phyloP scores from a whole-genome alignment of 2,797 vertebrate genomes.

The Merluccius polli region DNA sequence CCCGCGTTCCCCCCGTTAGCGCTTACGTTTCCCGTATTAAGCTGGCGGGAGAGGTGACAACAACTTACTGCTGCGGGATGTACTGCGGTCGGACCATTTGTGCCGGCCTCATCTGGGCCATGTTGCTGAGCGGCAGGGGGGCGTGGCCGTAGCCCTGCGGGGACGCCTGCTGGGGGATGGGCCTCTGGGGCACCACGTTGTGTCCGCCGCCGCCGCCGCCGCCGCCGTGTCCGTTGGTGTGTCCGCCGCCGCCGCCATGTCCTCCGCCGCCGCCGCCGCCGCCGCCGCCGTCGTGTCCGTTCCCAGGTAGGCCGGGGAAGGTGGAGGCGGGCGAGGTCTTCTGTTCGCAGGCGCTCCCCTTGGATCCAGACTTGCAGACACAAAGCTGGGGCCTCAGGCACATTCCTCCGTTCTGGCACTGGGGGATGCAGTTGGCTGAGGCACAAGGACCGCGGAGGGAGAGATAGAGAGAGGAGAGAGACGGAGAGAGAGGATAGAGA shows the following conservation, averaged over 20 bases:
- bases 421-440: slow-evolving; percentile 89
- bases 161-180: slow-evolving; percentile 81
- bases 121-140: slow-evolving; percentile 57
- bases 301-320: slow-evolving; percentile 63
- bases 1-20: too few species aligned
- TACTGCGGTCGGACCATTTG: slow-evolving; percentile 81
- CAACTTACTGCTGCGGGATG: slow-evolving; percentile 90
- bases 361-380: slow-evolving; percentile 91
- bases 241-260: slow-evolving; percentile 59
- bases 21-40: not conserved
- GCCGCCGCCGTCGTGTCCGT: slow-evolving; percentile 52
- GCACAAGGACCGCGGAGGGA: slow-evolving; percentile 37
- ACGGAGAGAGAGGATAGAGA: slow-evolving; percentile 26
- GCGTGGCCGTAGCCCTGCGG: slow-evolving; percentile 63
- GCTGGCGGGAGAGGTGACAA: not conserved
- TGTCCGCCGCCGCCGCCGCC: slow-evolving; percentile 61
- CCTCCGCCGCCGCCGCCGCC: slow-evolving; percentile 53
- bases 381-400: slow-evolving; percentile 93
- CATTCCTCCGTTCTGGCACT: slow-evolving; percentile 95
- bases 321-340: slow-evolving; percentile 60
- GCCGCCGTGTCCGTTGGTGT: slow-evolving; percentile 43
- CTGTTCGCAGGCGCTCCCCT: slow-evolving; percentile 86
- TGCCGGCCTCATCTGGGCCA: slow-evolving; percentile 87
- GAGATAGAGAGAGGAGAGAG: too few species aligned
- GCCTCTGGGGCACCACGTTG: slow-evolving; percentile 71